phyloP scores from a whole-genome alignment of 2,797 vertebrate species.

The Manis crassicaudata region DNA sequence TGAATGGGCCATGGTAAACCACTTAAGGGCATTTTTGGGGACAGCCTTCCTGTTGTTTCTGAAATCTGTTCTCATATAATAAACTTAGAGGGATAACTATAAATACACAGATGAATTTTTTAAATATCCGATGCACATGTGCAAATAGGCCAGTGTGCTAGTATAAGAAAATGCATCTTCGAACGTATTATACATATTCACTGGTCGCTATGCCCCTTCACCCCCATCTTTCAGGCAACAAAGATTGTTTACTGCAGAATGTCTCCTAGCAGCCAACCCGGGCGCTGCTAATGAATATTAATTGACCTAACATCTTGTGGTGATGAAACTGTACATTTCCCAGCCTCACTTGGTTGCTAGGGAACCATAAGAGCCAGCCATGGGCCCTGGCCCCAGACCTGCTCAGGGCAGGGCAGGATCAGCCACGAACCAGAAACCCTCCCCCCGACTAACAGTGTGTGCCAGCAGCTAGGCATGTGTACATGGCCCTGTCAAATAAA shows the following conservation, averaged over 20 bases:
- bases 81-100: background rate
- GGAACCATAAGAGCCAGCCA: constrained; percentile 83
- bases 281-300: constrained; percentile 85
- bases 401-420: constrained; percentile 69
- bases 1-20: background rate
- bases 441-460: constrained; percentile 79
- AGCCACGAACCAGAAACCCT: constrained; percentile 69
- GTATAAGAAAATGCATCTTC: background rate
- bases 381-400: constrained; percentile 74
- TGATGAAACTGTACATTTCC: constrained; percentile 81
- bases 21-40: background rate
- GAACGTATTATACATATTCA: constrained; percentile 29
- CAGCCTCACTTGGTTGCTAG: constrained; percentile 86
- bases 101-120: constrained; percentile 8
- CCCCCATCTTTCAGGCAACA: constrained; percentile 39
- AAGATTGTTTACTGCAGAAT: constrained; percentile 40
- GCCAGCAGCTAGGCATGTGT: background rate
- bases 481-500: constrained; percentile 50
- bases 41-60: constrained; percentile 31
- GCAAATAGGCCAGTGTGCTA: background rate
- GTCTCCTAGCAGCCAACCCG: constrained; percentile 70
- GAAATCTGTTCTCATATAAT: background rate
- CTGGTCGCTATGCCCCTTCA: background rate
- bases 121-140: background rate
- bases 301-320: constrained; percentile 82